Base-by-base conservation (phyloP, 2,797 vertebrate genomes). In the Acropternis orthonyx region DNA sequence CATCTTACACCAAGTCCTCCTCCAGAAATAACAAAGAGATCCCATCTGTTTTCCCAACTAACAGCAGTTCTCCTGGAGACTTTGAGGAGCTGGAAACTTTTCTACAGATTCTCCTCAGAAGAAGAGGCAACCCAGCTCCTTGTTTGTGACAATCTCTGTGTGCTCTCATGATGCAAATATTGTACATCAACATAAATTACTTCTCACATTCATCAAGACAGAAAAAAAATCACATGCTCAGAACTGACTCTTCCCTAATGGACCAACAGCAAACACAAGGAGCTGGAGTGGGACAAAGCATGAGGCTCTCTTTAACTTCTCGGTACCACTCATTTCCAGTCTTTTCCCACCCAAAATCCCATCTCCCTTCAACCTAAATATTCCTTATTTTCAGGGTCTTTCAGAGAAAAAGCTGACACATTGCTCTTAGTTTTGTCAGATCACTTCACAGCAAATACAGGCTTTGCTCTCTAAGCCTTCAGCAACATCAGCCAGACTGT, bases 211-310 rank as follows among this genome's bases (percentile, higher is more conserved):
- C 72, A 77, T 28, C 24, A 52, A 2, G 8, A 74, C 5, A 88
- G 51, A 37, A 78, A 32, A 34, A 76, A 58, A 39, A 32, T 2
- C 0, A 6, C 0, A 3, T 0, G 14, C 43, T 55, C 30, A 75
- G 77, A 71, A 71, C 0, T 28, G 44, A 72, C 34, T 73, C 49
- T 9, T 85, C 32, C 23, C 41, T 49, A 34, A 41, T 1, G 72
- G 46, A 72, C 12, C 32, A 68, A 67, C 1, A 82, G 55, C 51
- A 93, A 56, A 61, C 0, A 7, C 14, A 51, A 76, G 58, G 52
- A 87, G n/a, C 32, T 62, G 51, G 43, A 1, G 15, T 54, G 28
- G 15, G 63, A 52, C 28, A 37, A 56, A n/a, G 65, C 59, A 86
- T 13, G n/a, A 61, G 48, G 28, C 17, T 27, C 41, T 36, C 51